A percentile compares a stretch with the other conserved stretches of the same genome.
phyloP scores from a whole-genome alignment of 2,888 invertebrate species.

The Trissonchulus sp. region DNA sequence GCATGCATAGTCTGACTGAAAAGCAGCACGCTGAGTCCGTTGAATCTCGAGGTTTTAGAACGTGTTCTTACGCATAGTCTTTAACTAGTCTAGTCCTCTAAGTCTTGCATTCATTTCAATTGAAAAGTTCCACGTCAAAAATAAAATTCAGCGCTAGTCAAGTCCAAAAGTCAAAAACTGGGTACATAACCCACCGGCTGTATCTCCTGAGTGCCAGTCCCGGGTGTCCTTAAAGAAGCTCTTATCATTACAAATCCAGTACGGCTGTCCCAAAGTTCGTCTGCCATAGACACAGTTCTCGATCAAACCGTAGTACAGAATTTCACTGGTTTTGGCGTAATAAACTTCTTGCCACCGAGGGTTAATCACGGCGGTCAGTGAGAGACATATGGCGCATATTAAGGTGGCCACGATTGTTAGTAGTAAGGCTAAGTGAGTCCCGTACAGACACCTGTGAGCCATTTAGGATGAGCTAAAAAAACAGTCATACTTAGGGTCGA shows the following conservation, averaged over 20 bases:
- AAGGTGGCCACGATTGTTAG: too few relatives aligned
- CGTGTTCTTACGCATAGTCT: too few relatives aligned
- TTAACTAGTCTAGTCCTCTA: neutral
- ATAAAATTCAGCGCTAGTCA: too few relatives aligned
- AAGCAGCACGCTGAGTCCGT: too few relatives aligned
- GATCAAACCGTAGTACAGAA: neutral
- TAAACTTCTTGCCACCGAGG: neutral
- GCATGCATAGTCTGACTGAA: too few relatives aligned
- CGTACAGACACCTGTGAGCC: too few relatives aligned
- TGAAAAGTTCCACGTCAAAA: too few relatives aligned
- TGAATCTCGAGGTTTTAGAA: neutral
- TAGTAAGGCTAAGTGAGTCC: too few relatives aligned
- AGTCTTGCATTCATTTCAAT: neutral
- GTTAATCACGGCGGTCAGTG: neutral
- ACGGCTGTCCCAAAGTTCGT: neutral
- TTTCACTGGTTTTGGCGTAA: neutral
- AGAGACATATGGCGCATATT: neutral
- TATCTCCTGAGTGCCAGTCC: neutral
- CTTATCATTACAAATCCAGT: neutral
- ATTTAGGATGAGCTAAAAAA: too few relatives aligned
- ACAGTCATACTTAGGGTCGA: too few relatives aligned
- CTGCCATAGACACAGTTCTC: neutral
- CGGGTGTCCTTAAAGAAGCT: neutral
- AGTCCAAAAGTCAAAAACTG: too few relatives aligned
- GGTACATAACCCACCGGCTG: too few relatives aligned